phyloP scores from a whole-genome alignment of 2,113 vertebrate species.

The Sturnus vulgaris region DNA sequence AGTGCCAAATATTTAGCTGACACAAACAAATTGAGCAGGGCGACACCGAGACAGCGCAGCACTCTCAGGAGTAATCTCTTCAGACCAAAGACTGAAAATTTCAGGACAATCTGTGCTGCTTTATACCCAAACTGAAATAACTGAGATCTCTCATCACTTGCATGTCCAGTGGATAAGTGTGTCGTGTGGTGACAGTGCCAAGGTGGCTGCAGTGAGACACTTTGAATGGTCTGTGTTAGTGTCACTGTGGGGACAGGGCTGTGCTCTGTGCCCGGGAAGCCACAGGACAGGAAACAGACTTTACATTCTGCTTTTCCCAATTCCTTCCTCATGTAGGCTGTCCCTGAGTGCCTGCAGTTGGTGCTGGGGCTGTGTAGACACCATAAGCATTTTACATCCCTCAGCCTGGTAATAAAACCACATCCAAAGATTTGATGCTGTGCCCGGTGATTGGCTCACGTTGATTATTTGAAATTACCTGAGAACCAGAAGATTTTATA shows the following conservation, averaged over 20 bases:
- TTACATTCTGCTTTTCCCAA: background rate
- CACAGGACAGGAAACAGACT: background rate
- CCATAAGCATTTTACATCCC: background rate
- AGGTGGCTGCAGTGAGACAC: accelerated
- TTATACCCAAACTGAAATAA: background rate
- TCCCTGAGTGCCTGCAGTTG: background rate
- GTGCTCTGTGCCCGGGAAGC: background rate
- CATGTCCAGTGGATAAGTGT: background rate
- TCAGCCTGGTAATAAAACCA: background rate
- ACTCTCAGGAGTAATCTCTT: constrained; percentile 41
- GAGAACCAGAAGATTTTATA: background rate
- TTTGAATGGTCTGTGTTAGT: accelerated
- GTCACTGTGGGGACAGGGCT: background rate
- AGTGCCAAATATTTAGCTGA: constrained; percentile 69
- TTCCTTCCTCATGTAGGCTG: background rate
- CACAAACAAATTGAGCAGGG: constrained; percentile 74
- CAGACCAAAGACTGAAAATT: background rate
- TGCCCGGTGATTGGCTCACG: background rate
- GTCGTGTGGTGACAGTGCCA: background rate
- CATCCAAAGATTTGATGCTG: accelerated
- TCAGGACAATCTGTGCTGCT: background rate
- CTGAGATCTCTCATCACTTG: background rate
- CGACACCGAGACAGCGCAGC: background rate
- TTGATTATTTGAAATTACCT: background rate
- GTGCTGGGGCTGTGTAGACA: accelerated